Evolutionary conservation across 2,888 invertebrate species (phyloP).

Genomic region (Salpingus planirostris): DNA sequence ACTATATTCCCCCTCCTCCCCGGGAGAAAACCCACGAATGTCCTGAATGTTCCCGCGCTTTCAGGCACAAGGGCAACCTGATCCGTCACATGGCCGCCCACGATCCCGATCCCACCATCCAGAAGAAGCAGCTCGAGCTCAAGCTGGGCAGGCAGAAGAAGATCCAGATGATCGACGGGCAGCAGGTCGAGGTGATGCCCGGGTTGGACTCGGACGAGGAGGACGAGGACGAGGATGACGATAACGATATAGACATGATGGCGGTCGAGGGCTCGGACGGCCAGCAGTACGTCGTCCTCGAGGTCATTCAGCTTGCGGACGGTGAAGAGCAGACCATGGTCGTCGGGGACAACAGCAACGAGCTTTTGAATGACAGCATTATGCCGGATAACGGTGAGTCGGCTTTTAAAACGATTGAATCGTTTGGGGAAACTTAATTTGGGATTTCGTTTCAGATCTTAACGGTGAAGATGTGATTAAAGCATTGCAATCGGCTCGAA

Average conservation of each 20-base stretch:
- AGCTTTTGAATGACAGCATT: conserved; percentile 41
- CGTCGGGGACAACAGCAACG: conserved; percentile 44
- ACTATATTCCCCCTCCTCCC: conserved; percentile 79
- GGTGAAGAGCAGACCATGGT: conserved; percentile 60
- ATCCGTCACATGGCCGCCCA: conserved; percentile 88
- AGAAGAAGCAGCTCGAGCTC: conserved; percentile 64
- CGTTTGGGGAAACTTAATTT: background rate
- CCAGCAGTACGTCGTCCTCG: conserved; percentile 81
- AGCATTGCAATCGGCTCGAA: conserved; percentile 36
- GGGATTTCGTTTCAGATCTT: conserved; percentile 33
- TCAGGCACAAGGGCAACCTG: conserved; percentile 75
- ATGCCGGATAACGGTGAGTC: conserved; percentile 34
- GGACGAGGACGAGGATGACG: conserved; percentile 21
- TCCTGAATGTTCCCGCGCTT: conserved; percentile 65
- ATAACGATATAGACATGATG: conserved; percentile 53
- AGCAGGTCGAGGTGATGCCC: conserved; percentile 43
- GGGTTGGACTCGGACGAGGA: conserved; percentile 40
- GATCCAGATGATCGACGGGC: conserved; percentile 56
- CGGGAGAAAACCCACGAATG: conserved; percentile 86
- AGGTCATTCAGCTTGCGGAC: conserved; percentile 69
- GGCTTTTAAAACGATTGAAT: background rate
- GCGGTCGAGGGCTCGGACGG: conserved; percentile 64
- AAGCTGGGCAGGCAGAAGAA: conserved; percentile 73
- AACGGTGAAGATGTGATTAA: conserved; percentile 42
- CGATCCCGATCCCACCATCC: conserved; percentile 73